Evolutionary conservation across 2,888 invertebrate species (phyloP).

Genomic region (Cataglyphis livida): DNA sequence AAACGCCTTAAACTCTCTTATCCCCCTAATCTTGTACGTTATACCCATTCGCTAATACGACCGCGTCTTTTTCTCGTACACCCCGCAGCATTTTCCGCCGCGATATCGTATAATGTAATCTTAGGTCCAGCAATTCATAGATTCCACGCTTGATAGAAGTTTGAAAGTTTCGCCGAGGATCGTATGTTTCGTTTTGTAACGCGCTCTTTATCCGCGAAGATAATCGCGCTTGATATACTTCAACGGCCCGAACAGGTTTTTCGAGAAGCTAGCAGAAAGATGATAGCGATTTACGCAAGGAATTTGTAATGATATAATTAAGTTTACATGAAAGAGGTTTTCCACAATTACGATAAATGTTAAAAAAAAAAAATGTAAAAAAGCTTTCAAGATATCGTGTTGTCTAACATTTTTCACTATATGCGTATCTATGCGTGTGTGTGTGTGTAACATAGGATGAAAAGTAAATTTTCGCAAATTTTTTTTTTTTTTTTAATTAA

Average conservation of each 20-base stretch:
- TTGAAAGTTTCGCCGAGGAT: slow-evolving; percentile 66
- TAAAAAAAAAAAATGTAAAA: background rate
- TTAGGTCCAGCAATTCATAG: slow-evolving; percentile 69
- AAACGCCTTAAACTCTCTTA: slow-evolving; percentile 70
- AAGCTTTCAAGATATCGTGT: background rate
- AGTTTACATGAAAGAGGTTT: slow-evolving; percentile 14
- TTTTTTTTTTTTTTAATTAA: background rate
- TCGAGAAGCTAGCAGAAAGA: slow-evolving; percentile 7
- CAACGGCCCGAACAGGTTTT: slow-evolving; percentile 35
- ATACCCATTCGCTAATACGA: slow-evolving; percentile 71
- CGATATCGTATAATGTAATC: slow-evolving; percentile 71
- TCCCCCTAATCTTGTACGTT: slow-evolving; percentile 74
- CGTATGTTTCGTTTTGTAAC: slow-evolving; percentile 46
- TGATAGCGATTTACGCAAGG: slow-evolving; percentile 33
- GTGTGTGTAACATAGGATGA: background rate
- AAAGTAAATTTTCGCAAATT: background rate
- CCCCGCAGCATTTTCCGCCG: slow-evolving; percentile 61
- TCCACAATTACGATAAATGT: background rate
- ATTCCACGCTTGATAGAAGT: slow-evolving; percentile 67
- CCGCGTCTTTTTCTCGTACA: slow-evolving; percentile 54
- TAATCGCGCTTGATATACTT: slow-evolving; percentile 47
- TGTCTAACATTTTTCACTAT: background rate
- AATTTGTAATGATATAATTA: slow-evolving; percentile 49
- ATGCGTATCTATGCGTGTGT: too few species aligned
- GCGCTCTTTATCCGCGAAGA: slow-evolving; percentile 41